Conservation (phyloP, 2,888 invertebrate species). For the Agrotis puta region DNA sequence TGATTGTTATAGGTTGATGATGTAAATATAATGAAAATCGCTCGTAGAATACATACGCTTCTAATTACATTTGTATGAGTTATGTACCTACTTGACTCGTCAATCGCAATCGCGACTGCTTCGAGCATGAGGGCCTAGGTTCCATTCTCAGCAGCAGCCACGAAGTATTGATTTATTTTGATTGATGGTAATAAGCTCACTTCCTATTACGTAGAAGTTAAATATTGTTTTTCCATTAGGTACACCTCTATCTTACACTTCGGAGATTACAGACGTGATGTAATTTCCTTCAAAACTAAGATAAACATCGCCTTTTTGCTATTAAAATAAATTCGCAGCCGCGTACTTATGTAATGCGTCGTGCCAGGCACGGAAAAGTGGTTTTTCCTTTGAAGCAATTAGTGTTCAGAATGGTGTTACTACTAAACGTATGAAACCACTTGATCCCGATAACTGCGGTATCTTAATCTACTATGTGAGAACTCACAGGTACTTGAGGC, state of each 20-base stretch:
- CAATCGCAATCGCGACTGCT: no score
- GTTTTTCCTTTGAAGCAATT: conserved; percentile 47
- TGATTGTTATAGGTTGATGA: background rate
- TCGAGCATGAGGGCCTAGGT: no score
- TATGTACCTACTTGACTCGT: background rate
- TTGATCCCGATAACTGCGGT: conserved; percentile 33
- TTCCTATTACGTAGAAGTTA: no score
- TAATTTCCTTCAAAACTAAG: conserved; percentile 29
- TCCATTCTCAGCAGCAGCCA: no score
- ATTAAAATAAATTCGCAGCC: conserved; percentile 8
- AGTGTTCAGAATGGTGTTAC: conserved; percentile 32
- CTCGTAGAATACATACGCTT: background rate
- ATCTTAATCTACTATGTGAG: conserved; percentile 25
- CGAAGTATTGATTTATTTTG: no score
- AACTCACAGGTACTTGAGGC: no score
- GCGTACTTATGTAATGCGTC: conserved; percentile 27
- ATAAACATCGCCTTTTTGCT: conserved; percentile 13
- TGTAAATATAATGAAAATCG: background rate
- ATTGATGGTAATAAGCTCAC: no score
- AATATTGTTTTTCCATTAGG: no score
- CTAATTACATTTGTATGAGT: background rate
- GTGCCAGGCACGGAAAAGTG: conserved; percentile 45
- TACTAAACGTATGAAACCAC: conserved; percentile 26
- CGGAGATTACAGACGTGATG: no score
- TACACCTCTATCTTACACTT: no score